Percentiles rank a stretch among this genome's conserved stretches.
These are phyloP conservation scores for Pelodytes ibericus DNA, from an alignment of 2,797 vertebrate genomes.

Conservation along the genomic window DNA sequence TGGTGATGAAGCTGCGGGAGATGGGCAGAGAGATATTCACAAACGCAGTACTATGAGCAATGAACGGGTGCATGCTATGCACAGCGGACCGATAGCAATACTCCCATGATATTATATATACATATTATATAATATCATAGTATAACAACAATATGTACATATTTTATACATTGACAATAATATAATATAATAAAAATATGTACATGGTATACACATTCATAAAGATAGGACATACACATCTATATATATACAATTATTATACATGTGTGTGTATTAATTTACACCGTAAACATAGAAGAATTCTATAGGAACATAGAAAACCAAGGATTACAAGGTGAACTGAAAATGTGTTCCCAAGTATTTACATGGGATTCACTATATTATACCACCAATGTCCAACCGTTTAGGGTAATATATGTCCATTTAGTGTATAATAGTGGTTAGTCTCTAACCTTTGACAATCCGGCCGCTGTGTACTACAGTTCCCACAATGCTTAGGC, in stretches of 20 bases:
- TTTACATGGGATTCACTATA: no score
- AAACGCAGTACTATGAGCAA: background rate
- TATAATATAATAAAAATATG: background rate
- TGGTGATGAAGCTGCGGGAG: background rate
- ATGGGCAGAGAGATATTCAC: background rate
- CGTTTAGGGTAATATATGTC: no score
- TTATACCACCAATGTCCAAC: no score
- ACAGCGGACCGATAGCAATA: background rate
- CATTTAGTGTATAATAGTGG: no score
- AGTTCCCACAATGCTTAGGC: no score
- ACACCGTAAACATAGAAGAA: no score
- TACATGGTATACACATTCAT: background rate
- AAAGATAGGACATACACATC: background rate
- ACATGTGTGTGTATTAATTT: background rate
- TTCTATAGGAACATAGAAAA: background rate
- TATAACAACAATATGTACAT: background rate
- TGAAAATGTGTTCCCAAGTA: no score
- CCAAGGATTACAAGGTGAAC: background rate
- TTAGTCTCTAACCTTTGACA: no score
- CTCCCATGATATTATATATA: no score
- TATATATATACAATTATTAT: background rate
- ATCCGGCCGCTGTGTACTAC: no score
- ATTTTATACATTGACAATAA: background rate
- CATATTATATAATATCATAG: no score
- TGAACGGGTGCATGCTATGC: background rate